Conservation (phyloP, 37 sponge, comb jelly and placozoan species). For the Ianthella basta region DNA sequence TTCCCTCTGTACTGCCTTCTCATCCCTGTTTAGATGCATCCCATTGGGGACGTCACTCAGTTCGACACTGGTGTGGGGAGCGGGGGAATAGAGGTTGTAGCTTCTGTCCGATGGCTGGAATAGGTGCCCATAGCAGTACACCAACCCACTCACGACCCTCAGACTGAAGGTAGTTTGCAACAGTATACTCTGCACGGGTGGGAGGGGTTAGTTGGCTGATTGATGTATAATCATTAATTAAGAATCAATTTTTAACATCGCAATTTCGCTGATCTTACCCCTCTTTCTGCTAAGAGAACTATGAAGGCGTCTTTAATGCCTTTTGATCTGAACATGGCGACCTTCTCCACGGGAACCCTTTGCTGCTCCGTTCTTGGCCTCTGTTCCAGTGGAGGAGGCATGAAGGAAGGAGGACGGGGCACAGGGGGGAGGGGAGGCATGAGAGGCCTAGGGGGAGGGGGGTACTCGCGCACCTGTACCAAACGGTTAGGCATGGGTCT, state of each 20-base stretch:
- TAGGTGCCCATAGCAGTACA: constrained; percentile 33
- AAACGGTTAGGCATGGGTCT: neutral
- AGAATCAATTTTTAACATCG: too few species aligned
- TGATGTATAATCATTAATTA: too few species aligned
- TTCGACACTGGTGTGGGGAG: neutral
- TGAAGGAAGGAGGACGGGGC: neutral
- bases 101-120: constrained; percentile 26
- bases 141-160: constrained; percentile 50
- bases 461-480: neutral
- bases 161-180: constrained; percentile 36
- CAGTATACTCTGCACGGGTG: constrained; percentile 18
- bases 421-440: neutral
- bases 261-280: neutral
- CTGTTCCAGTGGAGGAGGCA: neutral
- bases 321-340: neutral
- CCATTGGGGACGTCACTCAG: neutral
- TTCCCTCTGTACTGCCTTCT: neutral
- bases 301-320: neutral
- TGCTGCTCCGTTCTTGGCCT: neutral
- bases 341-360: neutral
- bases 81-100: constrained; percentile 26
- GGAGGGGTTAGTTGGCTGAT: neutral
- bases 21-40: neutral
- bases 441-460: neutral
- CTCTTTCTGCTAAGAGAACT: neutral